Percentiles rank a stretch among this genome's conserved stretches.
These are phyloP conservation scores for Chrysomallon squamiferum DNA, from an alignment of 1,140 invertebrate genomes.

Conservation along the genomic window DNA sequence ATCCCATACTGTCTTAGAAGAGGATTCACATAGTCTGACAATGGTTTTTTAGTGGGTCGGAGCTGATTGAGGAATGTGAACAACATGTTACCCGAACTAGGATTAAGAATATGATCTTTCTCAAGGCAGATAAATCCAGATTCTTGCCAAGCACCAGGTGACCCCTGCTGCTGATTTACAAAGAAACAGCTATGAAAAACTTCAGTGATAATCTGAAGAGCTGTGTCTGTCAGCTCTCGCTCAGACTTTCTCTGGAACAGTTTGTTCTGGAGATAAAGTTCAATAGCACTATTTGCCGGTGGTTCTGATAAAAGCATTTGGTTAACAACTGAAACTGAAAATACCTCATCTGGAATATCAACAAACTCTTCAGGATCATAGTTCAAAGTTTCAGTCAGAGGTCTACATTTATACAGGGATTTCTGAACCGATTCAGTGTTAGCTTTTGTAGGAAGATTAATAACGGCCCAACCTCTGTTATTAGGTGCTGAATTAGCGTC, in stretches of 20 bases:
- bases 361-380: constrained; percentile 11
- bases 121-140: constrained; percentile 59
- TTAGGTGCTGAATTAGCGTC: neutral
- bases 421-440: constrained; percentile 55
- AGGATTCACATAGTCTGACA: constrained; percentile 52
- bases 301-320: constrained; percentile 40
- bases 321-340: neutral
- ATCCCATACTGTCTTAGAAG: constrained; percentile 57
- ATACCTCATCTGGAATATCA: neutral
- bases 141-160: constrained; percentile 44
- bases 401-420: constrained; percentile 29
- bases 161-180: constrained; percentile 50
- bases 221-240: constrained; percentile 34
- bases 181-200: constrained; percentile 63
- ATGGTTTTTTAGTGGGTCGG: constrained; percentile 52
- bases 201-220: constrained; percentile 55
- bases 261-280: constrained; percentile 52
- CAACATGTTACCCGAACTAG: constrained; percentile 55
- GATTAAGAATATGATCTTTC: constrained; percentile 58
- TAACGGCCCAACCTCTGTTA: constrained; percentile 52
- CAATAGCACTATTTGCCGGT: constrained; percentile 50
- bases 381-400: constrained; percentile 10
- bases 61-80: constrained; percentile 55
- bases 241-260: constrained; percentile 32
- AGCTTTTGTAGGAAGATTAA: constrained; percentile 51